Percentiles rank a stretch among this genome's conserved stretches.
Conservation (phyloP, 2,113 vertebrate species). For the Anolis sagrei region DNA sequence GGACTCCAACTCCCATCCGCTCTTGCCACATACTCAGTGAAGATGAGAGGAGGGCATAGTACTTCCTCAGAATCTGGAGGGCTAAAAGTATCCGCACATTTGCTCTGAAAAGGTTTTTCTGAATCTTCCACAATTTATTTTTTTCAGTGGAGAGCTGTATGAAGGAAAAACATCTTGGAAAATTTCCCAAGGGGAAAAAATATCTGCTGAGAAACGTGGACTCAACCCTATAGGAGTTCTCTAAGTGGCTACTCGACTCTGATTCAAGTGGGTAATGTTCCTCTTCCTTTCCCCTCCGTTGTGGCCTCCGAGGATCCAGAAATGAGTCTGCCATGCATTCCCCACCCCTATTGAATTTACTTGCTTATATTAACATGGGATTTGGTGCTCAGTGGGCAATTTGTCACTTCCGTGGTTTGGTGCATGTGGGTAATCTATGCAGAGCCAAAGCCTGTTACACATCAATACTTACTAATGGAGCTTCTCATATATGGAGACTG, state of each 20-base stretch:
- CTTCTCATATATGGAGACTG: not conserved
- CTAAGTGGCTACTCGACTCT: not conserved
- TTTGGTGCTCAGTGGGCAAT: not conserved
- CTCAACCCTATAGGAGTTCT: too few species aligned
- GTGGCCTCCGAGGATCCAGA: not conserved
- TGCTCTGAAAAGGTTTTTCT: too few species aligned
- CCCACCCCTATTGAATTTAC: not conserved
- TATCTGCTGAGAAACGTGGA: not conserved
- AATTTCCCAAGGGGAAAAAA: not conserved
- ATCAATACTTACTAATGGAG: conserved; percentile 13
- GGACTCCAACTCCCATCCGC: too few species aligned
- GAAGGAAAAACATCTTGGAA: not conserved
- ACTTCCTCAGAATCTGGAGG: too few species aligned
- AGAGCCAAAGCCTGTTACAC: not conserved
- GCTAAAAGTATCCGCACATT: too few species aligned
- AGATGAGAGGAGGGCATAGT: too few species aligned
- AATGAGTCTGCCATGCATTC: not conserved
- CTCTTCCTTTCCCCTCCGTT: not conserved
- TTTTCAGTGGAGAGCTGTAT: not conserved
- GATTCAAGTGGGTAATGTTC: too few species aligned
- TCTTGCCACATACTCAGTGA: too few species aligned
- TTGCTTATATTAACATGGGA: not conserved
- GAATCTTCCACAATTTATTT: not conserved
- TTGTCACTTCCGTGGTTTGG: not conserved
- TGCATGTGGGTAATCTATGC: conserved; percentile 4